Conservation (phyloP, 2,113 vertebrate species). For the Pterophyllum scalare region DNA sequence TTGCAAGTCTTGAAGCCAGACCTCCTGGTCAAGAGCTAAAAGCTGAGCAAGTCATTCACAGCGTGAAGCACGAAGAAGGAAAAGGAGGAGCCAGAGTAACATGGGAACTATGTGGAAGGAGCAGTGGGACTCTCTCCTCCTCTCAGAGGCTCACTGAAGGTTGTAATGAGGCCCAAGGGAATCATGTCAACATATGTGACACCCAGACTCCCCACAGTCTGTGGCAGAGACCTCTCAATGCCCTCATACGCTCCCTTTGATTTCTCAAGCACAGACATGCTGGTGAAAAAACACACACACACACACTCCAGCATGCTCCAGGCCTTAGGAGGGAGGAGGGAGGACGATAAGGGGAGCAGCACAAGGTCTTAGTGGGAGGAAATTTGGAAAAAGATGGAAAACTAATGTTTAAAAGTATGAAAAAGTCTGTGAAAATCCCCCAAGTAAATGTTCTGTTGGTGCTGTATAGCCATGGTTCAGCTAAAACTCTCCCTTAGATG, state of each 20-base stretch:
- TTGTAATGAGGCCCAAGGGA: conserved; percentile 57
- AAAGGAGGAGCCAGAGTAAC: neutral
- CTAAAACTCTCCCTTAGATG: neutral
- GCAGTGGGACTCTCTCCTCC: neutral
- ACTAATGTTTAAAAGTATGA: conserved; percentile 6
- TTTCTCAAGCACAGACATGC: conserved; percentile 10
- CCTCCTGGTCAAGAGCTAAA: neutral
- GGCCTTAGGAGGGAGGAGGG: neutral
- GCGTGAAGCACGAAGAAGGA: neutral
- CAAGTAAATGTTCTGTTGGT: neutral
- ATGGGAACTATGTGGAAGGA: conserved; percentile 6
- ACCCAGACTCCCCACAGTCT: conserved; percentile 17
- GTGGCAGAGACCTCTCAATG: conserved; percentile 42
- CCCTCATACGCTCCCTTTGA: conserved; percentile 46
- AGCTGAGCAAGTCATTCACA: conserved; percentile 5
- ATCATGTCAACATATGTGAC: conserved; percentile 49
- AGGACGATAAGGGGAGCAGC: neutral
- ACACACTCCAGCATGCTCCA: neutral
- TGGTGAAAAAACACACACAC: neutral
- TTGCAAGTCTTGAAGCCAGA: neutral
- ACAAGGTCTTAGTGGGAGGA: neutral
- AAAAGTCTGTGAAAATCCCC: conserved; percentile 1
- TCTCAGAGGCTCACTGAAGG: conserved; percentile 42
- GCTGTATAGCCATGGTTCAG: neutral
- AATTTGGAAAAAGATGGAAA: conserved; percentile 7